phyloP scores from a whole-genome alignment of 2,797 vertebrate species.

The Mus spretus region DNA sequence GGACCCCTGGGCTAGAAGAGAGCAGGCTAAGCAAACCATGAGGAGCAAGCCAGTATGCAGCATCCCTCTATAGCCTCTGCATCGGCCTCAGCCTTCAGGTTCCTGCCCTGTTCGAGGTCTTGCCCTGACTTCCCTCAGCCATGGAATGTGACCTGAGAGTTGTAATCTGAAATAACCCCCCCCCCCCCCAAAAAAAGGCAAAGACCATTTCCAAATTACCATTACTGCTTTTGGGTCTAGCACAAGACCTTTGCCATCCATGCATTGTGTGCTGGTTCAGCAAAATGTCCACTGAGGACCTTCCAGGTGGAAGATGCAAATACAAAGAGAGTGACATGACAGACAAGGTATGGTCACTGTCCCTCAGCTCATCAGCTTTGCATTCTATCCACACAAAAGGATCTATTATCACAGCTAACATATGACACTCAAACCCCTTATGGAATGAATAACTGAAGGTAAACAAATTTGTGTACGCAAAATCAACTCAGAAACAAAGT shows the following conservation, averaged over 20 bases:
- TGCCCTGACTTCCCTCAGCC: neutral
- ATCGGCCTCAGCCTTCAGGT: too few species aligned
- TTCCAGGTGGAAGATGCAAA: rapidly evolving
- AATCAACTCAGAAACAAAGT: neutral
- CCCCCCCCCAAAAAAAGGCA: neutral
- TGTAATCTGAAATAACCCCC: neutral
- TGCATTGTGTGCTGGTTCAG: neutral
- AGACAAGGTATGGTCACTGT: rapidly evolving
- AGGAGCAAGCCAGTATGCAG: neutral
- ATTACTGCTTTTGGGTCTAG: neutral
- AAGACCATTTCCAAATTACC: neutral
- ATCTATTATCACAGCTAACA: neutral
- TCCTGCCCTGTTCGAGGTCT: neutral
- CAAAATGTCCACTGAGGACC: rapidly evolving
- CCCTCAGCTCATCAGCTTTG: neutral
- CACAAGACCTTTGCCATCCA: neutral
- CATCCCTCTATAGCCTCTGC: neutral
- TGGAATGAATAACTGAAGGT: neutral
- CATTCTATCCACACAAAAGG: neutral
- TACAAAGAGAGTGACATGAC: rapidly evolving
- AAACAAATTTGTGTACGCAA: neutral
- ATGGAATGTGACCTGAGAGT: neutral
- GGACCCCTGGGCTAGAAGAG: neutral
- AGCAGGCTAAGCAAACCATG: too few species aligned
- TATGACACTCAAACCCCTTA: neutral